Evolutionary conservation across 23 tunicate genomes (phyloP).

Genomic region (Aplidium turbinatum): DNA sequence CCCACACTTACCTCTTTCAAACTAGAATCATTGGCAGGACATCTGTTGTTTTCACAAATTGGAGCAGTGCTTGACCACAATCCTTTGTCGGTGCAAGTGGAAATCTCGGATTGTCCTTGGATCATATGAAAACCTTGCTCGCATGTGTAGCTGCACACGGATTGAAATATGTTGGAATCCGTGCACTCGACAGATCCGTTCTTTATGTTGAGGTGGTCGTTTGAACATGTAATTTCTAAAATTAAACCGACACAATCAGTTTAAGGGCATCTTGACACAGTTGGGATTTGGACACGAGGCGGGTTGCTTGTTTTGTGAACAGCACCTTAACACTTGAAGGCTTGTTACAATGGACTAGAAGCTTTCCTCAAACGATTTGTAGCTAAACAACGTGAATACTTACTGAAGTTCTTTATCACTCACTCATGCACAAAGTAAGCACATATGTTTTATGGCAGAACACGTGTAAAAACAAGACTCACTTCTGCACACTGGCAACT

Average conservation of each 20-base stretch:
- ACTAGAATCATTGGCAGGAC: slow-evolving; percentile 70
- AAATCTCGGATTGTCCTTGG: slow-evolving; percentile 44
- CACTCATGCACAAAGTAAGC: too few species aligned
- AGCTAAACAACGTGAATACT: too few species aligned
- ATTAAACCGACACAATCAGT: too few species aligned
- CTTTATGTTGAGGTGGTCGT: slow-evolving; percentile 31
- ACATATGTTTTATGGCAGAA: too few species aligned
- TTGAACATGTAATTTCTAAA: slow-evolving; percentile 45
- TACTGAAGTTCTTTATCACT: too few species aligned
- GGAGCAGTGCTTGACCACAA: slow-evolving; percentile 56
- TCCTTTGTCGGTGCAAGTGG: slow-evolving; percentile 23
- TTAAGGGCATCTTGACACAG: too few species aligned
- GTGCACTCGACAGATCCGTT: slow-evolving; percentile 55
- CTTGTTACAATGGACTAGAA: too few species aligned
- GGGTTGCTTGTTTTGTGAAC: too few species aligned
- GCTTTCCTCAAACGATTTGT: too few species aligned
- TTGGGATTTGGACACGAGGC: too few species aligned
- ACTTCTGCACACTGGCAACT: slow-evolving; percentile 70
- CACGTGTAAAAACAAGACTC: too few species aligned
- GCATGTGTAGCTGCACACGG: slow-evolving; percentile 54
- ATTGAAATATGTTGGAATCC: slow-evolving; percentile 47
- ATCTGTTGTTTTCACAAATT: slow-evolving; percentile 48
- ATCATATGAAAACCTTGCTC: slow-evolving; percentile 71
- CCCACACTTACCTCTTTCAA: slow-evolving; percentile 36
- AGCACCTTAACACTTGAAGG: too few species aligned